Base-by-base conservation (phyloP, 1,140 invertebrate genomes). In the Bombus cullumanus region DNA sequence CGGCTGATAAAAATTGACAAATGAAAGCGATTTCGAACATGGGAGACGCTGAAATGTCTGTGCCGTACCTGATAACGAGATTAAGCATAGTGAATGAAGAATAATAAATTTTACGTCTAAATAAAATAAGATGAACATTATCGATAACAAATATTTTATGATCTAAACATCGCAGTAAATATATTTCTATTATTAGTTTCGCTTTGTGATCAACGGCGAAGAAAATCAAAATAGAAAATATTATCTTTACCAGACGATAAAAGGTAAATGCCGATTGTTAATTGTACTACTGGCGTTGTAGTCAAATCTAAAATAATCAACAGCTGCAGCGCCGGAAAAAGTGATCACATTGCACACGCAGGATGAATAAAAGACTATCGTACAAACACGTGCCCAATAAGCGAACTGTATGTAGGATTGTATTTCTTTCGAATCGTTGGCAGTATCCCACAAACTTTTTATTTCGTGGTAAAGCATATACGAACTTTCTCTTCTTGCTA, bases 21-120 rank as follows among this genome's bases (percentile, higher is more conserved):
- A 71, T 10, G 31, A 89, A 90, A 25, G 53, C 80, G 6, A 88
- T 89, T 68, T 89, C 87, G 78, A 85, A 90, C 15, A 2, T 10
- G 0, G 85, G 85, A 9, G 87, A 81, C 2, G 66, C 37, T 15
- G 76, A 37, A 34, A 85, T 69, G 4, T 90, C 83, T n/a, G 81
- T 72, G 41, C 87, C 85, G 34, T 89, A 90, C 87, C 87, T 90
- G 22, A 64, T 31, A 18, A 25, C 2, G n/a, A 62, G 28, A 62
- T 47, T 59, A 76, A 53, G 2, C 41, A n/a, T 28, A 31, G 15
- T 15, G 15, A 62, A 62, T n/a, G 10, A 13, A 4, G 4, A 10
- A 13, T 10, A n/a, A 62, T n/a, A 62, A 13, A 28, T n/a, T 62
- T n/a, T n/a, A 62, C 3, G 4, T 62, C 10, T 25, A 62, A 12